These are phyloP conservation scores for Drosophila cardini DNA, from an alignment of 1,140 invertebrate species.

Conservation along the genomic window DNA sequence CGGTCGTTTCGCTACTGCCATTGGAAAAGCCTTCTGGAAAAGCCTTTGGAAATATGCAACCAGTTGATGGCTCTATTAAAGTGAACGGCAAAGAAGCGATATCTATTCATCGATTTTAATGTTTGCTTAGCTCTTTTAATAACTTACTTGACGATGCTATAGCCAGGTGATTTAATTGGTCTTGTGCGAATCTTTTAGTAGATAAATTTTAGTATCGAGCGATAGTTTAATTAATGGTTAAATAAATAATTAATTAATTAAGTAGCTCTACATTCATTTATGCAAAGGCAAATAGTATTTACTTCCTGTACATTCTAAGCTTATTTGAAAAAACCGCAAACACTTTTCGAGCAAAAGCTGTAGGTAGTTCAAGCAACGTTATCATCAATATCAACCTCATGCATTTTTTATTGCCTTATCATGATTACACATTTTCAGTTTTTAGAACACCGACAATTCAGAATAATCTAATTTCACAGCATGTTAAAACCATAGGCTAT, in stretches of 20 bases:
- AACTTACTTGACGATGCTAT: conserved; percentile 20
- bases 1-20: conserved; percentile 6
- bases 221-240: too few relatives aligned
- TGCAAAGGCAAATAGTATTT: background rate
- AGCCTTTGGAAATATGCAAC: background rate
- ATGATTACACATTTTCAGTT: conserved; percentile 35
- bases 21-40: conserved; percentile 16
- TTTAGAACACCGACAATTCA: conserved; percentile 10
- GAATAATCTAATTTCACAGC: conserved; percentile 52
- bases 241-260: too few relatives aligned
- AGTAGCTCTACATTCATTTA: too few relatives aligned
- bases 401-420: conserved; percentile 21
- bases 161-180: background rate
- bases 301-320: background rate
- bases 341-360: background rate
- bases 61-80: conserved; percentile 45
- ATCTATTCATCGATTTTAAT: conserved; percentile 46
- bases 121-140: conserved; percentile 43
- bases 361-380: background rate
- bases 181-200: background rate
- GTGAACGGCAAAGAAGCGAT: background rate
- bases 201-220: too few relatives aligned
- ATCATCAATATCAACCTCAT: conserved; percentile 20
- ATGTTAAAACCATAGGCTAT: conserved; percentile 34
- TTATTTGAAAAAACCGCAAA: conserved; percentile 19